Evolutionary conservation across 2,888 invertebrate genomes (phyloP).

Genomic region (Drosophila paramelanica): DNA sequence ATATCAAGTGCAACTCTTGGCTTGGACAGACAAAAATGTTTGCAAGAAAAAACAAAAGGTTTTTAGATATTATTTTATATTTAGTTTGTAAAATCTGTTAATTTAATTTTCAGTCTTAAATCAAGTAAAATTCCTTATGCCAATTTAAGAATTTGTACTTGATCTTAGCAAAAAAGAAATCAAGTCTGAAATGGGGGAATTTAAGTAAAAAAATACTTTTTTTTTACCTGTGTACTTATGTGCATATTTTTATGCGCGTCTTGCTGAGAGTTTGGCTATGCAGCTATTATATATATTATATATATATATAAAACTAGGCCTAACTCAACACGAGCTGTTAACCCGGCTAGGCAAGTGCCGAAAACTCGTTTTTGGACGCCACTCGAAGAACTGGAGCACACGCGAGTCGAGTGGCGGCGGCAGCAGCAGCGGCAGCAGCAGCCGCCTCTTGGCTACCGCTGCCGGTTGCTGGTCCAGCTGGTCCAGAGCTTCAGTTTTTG

Average conservation of each 20-base stretch:
- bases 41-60: too few relatives aligned
- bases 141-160: too few relatives aligned
- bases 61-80: too few relatives aligned
- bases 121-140: too few relatives aligned
- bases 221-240: background rate
- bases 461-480: conserved; percentile 6
- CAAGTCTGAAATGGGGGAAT: too few relatives aligned
- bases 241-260: background rate
- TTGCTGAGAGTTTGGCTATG: conserved; percentile 11
- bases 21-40: too few relatives aligned
- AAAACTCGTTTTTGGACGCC: conserved; percentile 69
- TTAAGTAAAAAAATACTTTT: background rate
- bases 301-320: conserved; percentile 21
- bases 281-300: background rate
- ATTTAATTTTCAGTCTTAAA: too few relatives aligned
- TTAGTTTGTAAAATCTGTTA: too few relatives aligned
- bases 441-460: conserved; percentile 16
- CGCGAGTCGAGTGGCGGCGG: conserved; percentile 34
- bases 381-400: conserved; percentile 72
- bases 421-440: background rate
- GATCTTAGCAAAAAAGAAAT: too few relatives aligned
- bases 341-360: conserved; percentile 63
- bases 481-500: conserved; percentile 24
- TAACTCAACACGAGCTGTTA: conserved; percentile 36
- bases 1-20: too few relatives aligned